A percentile compares a stretch with the other conserved stretches of the same genome.
phyloP scores from a whole-genome alignment of 2,888 invertebrate genomes.

The Anodontia alba region DNA sequence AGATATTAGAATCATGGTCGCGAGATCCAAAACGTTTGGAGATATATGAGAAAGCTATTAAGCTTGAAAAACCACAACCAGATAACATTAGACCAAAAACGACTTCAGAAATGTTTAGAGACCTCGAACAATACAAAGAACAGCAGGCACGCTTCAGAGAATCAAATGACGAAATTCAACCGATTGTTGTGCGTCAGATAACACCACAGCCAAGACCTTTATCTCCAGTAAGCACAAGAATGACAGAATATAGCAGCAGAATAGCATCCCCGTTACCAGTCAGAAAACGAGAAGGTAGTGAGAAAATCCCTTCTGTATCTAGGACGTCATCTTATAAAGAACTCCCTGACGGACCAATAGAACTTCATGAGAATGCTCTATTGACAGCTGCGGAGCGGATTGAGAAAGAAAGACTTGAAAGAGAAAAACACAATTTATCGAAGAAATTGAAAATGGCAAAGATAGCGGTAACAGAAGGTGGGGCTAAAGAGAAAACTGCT shows the following conservation, averaged over 20 bases:
- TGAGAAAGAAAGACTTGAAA: slow-evolving; percentile 45
- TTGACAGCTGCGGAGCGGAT: slow-evolving; percentile 59
- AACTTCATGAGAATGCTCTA: slow-evolving; percentile 39
- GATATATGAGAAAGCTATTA: slow-evolving; percentile 41
- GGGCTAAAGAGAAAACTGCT: background rate
- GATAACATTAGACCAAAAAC: slow-evolving; percentile 39
- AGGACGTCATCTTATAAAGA: slow-evolving; percentile 46
- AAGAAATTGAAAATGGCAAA: background rate
- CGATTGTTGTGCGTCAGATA: slow-evolving; percentile 48
- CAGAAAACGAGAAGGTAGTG: slow-evolving; percentile 42
- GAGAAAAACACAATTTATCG: background rate
- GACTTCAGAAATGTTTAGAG: slow-evolving; percentile 53
- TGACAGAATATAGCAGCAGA: slow-evolving; percentile 40
- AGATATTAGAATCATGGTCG: slow-evolving; percentile 41
- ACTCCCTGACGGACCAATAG: slow-evolving; percentile 22
- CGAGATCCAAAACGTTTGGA: slow-evolving; percentile 27
- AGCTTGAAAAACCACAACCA: slow-evolving; percentile 37
- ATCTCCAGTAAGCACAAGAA: slow-evolving; percentile 38
- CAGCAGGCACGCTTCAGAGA: slow-evolving; percentile 30
- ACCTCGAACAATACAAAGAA: slow-evolving; percentile 43
- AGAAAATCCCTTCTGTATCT: slow-evolving; percentile 56
- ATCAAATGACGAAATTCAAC: slow-evolving; percentile 20
- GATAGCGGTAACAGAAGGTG: background rate
- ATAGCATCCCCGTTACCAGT: background rate
- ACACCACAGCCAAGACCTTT: slow-evolving; percentile 42